Evolutionary conservation across 2,113 vertebrate genomes (phyloP), one percentile per base, ranked within the genome.

Genomic region (Takifugu bimaculatus): DNA sequence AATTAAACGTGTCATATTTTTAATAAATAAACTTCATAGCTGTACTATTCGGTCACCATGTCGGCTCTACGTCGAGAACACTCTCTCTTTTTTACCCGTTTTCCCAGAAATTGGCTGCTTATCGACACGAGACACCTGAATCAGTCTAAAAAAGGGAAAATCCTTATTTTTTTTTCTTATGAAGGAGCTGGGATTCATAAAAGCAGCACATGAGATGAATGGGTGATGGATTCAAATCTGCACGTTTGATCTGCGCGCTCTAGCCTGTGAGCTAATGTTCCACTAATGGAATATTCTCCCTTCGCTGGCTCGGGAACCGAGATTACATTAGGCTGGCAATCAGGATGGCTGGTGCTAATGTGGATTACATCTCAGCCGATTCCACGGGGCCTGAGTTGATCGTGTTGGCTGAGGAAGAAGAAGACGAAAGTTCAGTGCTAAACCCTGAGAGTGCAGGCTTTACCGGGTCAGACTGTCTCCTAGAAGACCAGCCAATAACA

Each of bases 61-160:
- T 39, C 7, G 35, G 35, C 7, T 39, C 35, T 39, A 10, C 9
- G 11, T 39, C 9, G 9, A 39, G 35, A 39, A 39, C 9, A 4
- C 11, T 39, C 35, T 39, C 3, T 10, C 7, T 39, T 39, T 39
- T 39, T 3, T 4, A n/a, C 13, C 45, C n/a, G 4, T 48, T 39
- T 11, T 39, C 35, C 20, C 20, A 43, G 42, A 49, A 63, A 65
- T 14, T 13, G n/a, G 43, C 26, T 0, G 7, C 25, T 64, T 60
- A 28, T 71, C 56, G 58, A 26, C 26, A 12, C 13, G 1, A 26
- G 57, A 68, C 64, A 60, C 47, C 60, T 63, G 66, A 61, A 50
- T 9, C n/a, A 65, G 26, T 42, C 20, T 14, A 59, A 29, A 60
- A 52, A 58, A 20, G 11, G 14, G 53, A 2, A 70, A 70, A 61